Conservation (phyloP, 2,888 invertebrate genomes). For the Cryptocephalus moraei region DNA sequence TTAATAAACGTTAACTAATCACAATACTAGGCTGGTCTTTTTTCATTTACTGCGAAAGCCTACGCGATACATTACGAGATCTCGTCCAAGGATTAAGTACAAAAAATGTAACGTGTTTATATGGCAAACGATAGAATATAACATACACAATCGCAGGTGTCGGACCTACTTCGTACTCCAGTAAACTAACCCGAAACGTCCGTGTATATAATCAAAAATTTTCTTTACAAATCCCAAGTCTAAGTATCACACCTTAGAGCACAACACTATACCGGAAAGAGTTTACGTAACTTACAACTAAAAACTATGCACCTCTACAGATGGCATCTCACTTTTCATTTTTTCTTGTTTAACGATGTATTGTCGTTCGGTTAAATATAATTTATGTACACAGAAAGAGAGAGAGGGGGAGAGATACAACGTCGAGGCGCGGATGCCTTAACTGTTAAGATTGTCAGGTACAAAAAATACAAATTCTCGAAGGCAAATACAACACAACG, state of each 20-base stretch:
- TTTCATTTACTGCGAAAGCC: too few species aligned
- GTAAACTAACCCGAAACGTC: neutral
- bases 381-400: constrained; percentile 14
- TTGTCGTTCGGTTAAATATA: constrained; percentile 10
- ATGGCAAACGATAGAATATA: too few species aligned
- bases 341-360: constrained; percentile 13
- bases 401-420: neutral
- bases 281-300: neutral
- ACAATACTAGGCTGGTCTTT: too few species aligned
- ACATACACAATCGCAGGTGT: too few species aligned
- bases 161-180: too few species aligned
- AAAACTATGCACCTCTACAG: constrained; percentile 2
- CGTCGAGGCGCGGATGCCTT: neutral
- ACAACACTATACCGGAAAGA: constrained; percentile 12
- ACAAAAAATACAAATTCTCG: too few species aligned
- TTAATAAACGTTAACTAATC: too few species aligned
- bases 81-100: too few species aligned
- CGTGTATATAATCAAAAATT: neutral
- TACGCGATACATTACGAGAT: too few species aligned
- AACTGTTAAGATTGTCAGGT: neutral
- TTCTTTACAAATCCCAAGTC: constrained; percentile 1
- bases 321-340: constrained; percentile 17
- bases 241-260: constrained; percentile 12
- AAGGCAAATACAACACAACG: too few species aligned
- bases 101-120: too few species aligned